Evolutionary conservation across 2,888 invertebrate genomes (phyloP).

Genomic region (Myathropa florea): DNA sequence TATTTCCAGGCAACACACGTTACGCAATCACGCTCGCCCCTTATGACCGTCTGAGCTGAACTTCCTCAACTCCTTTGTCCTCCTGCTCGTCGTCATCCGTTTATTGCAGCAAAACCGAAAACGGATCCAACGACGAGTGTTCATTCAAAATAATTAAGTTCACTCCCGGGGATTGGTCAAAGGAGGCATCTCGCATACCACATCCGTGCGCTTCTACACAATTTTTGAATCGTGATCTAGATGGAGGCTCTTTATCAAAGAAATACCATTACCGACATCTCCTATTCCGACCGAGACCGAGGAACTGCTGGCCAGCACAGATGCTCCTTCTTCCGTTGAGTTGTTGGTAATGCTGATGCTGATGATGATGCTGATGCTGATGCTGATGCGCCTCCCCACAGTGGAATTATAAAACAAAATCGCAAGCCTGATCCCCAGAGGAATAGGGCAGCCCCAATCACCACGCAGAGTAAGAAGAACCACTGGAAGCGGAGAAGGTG

Average conservation of each 20-base stretch:
- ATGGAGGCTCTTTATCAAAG: conserved; percentile 45
- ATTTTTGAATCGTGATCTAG: conserved; percentile 44
- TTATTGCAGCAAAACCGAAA: background rate
- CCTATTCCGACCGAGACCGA: background rate
- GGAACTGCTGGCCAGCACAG: background rate
- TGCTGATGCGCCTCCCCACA: background rate
- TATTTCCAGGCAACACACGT: conserved; percentile 5
- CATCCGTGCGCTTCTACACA: conserved; percentile 8
- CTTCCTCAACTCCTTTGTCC: background rate
- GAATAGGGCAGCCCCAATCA: conserved; percentile 44
- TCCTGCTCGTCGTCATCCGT: background rate
- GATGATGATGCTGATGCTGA: background rate
- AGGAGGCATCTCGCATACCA: conserved; percentile 14
- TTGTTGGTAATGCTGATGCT: background rate
- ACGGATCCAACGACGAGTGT: background rate
- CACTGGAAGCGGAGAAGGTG: background rate
- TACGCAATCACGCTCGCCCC: conserved; percentile 2
- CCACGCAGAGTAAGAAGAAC: background rate
- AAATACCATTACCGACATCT: conserved; percentile 33
- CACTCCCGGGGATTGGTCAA: conserved; percentile 20
- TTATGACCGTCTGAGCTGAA: background rate
- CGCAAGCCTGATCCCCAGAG: conserved; percentile 32
- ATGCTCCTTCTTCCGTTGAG: background rate
- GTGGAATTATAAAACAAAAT: conserved; percentile 30
- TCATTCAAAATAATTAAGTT: conserved; percentile 55